These are phyloP conservation scores for Sebastolobus alascanus DNA, from an alignment of 2,797 vertebrate species.

Conservation along the genomic window DNA sequence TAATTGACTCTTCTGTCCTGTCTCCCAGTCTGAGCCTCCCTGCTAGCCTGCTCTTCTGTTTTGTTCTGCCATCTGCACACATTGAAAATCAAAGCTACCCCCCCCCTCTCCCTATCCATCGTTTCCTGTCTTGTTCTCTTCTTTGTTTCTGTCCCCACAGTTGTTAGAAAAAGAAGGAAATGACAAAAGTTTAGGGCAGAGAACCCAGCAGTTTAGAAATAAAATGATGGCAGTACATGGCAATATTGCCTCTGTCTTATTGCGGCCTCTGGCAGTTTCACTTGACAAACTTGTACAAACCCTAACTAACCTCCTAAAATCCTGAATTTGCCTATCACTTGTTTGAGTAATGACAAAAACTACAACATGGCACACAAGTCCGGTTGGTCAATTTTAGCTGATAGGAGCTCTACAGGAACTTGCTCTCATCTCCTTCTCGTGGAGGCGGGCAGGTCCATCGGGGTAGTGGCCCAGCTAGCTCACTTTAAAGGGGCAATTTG, in stretches of 20 bases:
- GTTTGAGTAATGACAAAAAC: neutral
- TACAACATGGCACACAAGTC: neutral
- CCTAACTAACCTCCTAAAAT: conserved; percentile 4
- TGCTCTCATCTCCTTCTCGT: too few relatives aligned
- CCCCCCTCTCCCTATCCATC: neutral
- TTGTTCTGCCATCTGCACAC: conserved; percentile 63
- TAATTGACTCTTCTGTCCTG: conserved; percentile 59
- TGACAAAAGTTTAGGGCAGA: conserved; percentile 4
- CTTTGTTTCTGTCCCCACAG: conserved; percentile 34
- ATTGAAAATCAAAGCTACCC: conserved; percentile 50
- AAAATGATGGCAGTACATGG: neutral
- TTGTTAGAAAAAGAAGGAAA: conserved; percentile 13
- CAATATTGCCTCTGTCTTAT: neutral
- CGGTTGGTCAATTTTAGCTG: neutral
- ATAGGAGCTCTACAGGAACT: too few relatives aligned
- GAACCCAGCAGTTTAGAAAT: conserved; percentile 11
- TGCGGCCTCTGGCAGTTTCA: conserved; percentile 2
- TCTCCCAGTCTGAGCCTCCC: conserved; percentile 35
- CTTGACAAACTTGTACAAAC: neutral
- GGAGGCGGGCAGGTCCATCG: neutral
- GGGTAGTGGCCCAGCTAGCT: neutral
- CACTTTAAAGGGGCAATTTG: neutral
- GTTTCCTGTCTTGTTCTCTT: conserved; percentile 17
- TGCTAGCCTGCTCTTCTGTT: conserved; percentile 46
- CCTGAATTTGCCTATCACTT: neutral